Percentiles rank a stretch among this genome's conserved stretches.
Evolutionary conservation across 2,888 invertebrate genomes (phyloP).

Genomic region (Orthosia incerta): DNA sequence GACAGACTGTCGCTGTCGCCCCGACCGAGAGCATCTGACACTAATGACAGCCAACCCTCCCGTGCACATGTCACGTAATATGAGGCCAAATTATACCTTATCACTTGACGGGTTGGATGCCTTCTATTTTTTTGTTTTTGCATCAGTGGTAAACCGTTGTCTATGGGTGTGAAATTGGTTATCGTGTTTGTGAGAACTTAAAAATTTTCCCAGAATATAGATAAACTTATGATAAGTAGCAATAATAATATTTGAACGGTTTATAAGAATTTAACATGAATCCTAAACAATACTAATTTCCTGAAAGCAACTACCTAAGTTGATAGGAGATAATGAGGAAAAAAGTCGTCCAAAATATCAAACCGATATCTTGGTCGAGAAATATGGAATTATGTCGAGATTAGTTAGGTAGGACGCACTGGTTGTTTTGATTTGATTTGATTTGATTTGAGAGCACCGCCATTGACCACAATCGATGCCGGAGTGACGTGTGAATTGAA

Average conservation of each 20-base stretch:
- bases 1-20: constrained; percentile 76
- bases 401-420: too few relatives aligned
- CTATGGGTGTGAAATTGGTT: constrained; percentile 58
- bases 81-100: constrained; percentile 84
- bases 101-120: constrained; percentile 72
- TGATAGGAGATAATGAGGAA: not conserved
- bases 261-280: not conserved
- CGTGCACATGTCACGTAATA: constrained; percentile 81
- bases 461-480: too few relatives aligned
- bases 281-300: not conserved
- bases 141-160: constrained; percentile 46
- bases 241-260: not conserved
- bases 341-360: not conserved
- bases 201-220: not conserved
- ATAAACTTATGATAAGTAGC: not conserved
- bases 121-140: constrained; percentile 67
- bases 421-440: too few relatives aligned
- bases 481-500: too few relatives aligned
- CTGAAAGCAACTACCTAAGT: not conserved
- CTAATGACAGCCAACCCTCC: constrained; percentile 87
- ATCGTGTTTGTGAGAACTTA: constrained; percentile 16
- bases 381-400: not conserved
- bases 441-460: too few relatives aligned
- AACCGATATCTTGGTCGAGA: not conserved
- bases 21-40: constrained; percentile 76